Evolutionary conservation across 2,797 vertebrate species (phyloP), one percentile per base, ranked within the genome.

Genomic region (Dendrocincla tyrannina): DNA sequence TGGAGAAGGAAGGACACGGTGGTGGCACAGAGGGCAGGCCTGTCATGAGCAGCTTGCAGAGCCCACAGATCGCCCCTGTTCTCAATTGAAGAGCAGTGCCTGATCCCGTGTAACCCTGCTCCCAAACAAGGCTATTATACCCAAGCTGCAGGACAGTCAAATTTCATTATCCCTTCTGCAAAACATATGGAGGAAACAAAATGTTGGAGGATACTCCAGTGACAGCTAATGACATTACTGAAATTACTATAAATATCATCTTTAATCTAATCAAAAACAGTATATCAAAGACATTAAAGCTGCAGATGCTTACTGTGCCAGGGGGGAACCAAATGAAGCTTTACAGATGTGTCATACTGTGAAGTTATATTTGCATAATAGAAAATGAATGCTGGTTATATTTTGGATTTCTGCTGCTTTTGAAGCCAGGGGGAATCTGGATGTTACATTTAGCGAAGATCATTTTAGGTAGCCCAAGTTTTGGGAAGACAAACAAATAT

Each of bases 321-420:
- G 85, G 78, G 88, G 86, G 83, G 93, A 94, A 88, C 94, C 82
- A 93, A 96, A 95, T 95, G 96, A 90, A 95, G 94, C 96, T 84
- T 97, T 96, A 96, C 96, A 96, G 85, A 96, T 95, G 92, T 94
- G 92, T 97, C 91, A 95, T 94, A 95, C 95, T 91, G 90, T 97
- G 95, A 97, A 96, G 97, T 86, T 96, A 63, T 84, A 97, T 96
- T 98, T 98, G 96, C 96, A 97, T 96, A 96, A 96, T 97, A 89
- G 89, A 96, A 97, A 97, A 95, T 81, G 96, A 97, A 96, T 96
- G 89, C 96, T 96, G 85, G 91, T 88, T 97, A 81, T 95, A 95
- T 95, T 95, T 97, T 53, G 9, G 85, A 89, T 98, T 97, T 95
- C 95, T 84, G 62, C 82, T 75, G 88, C 49, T 83, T 95, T 95